Evolutionary conservation across 2,888 invertebrate genomes (phyloP), one percentile per base, ranked within the genome.

Genomic region (Dendrolimus houi): DNA sequence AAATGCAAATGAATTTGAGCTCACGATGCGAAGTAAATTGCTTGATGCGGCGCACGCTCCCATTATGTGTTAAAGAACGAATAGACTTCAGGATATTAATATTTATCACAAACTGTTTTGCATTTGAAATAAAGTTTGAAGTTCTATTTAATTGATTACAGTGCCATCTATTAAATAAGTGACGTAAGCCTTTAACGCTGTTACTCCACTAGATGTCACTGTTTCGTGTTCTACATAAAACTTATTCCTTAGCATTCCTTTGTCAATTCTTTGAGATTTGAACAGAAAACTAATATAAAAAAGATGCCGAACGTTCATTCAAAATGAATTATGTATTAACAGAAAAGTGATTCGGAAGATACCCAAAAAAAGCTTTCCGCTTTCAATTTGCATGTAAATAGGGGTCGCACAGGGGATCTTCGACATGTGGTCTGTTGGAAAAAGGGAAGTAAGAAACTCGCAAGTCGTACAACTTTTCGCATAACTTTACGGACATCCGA

Each of bases 331-430:
- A 77, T 73, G 69, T 70, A 74, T 72, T 59, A 65, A 13, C 53
- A 14, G 53, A 13, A 53, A 53, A 53, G 13, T 14, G 53, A 14
- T 13, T 53, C 53, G 7, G 13, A 14, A n/a, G 53, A 53, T 53
- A 9, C 53, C 8, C 65, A 70, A 72, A 79, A 78, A 79, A 82
- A 74, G 70, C 67, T 69, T 70, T 65, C 65, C 65, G 61, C 68
- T 65, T 63, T 62, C 69, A 76, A 85, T 85, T 84, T 83, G 69
- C 83, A 85, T 85, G 78, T 73, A 83, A 85, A 85, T 85, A 74
- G 73, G 63, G 55, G 63, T 62, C 59, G 67, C 60, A 29, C 9
- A 12, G 9, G 47, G 47, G 47, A 9, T 47, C 63, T 60, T 65
- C 67, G 74, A 77, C 81, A 81, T 81, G 76, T 81, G 82, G 77